Percentiles rank a stretch among this genome's conserved stretches.
Conservation (phyloP, 2,888 invertebrate genomes). For the Eupithecia insigniata region DNA sequence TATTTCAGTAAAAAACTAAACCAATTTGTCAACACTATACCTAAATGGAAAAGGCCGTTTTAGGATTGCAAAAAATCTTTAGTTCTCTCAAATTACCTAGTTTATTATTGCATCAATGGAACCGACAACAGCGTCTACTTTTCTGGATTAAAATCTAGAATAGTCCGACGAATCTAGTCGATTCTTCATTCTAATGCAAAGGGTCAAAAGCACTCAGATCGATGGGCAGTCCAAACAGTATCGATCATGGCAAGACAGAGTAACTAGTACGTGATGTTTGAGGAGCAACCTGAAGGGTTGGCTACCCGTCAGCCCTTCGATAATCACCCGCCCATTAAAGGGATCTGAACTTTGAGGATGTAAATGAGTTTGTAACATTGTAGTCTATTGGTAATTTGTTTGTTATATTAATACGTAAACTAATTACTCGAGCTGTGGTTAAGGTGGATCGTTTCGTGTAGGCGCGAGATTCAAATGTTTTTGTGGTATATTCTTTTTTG, state of each 20-base stretch:
- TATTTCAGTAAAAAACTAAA: too few species aligned
- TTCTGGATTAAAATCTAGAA: neutral
- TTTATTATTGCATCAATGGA: neutral
- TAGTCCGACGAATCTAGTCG: neutral
- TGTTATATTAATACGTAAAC: neutral
- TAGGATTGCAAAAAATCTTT: neutral
- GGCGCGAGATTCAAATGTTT: too few species aligned
- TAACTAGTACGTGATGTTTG: neutral
- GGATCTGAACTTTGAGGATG: neutral
- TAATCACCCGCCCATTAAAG: neutral
- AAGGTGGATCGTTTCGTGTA: too few species aligned
- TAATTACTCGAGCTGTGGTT: neutral
- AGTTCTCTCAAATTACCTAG: neutral
- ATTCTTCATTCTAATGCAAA: neutral
- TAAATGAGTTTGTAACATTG: neutral
- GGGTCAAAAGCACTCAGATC: neutral
- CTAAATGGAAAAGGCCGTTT: neutral
- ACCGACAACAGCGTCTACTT: neutral
- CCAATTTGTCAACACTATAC: neutral
- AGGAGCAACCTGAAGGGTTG: neutral
- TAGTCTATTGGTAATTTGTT: neutral
- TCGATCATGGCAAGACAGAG: neutral
- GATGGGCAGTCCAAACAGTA: neutral
- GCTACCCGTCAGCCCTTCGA: neutral
- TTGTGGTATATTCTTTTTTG: too few species aligned